Conservation (phyloP, 1,140 invertebrate genomes). For the Drosophila sp. region DNA sequence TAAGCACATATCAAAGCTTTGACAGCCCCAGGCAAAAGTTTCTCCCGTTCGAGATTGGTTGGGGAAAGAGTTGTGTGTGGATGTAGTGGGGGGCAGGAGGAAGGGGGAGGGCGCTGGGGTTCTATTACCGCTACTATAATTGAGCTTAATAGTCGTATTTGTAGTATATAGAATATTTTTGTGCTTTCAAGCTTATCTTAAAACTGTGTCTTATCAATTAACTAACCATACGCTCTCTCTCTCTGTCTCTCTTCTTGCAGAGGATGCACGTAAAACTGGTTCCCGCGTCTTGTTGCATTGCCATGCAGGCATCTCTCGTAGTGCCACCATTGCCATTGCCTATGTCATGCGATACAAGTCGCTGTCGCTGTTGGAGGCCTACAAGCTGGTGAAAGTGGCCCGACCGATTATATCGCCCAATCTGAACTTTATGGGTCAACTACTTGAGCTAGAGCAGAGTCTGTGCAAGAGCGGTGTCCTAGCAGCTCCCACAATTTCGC, state of each 20-base stretch:
- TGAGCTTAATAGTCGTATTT: conserved; percentile 1
- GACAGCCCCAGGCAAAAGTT: conserved; percentile 57
- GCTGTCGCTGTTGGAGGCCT: conserved; percentile 94
- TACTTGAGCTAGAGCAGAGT: conserved; percentile 93
- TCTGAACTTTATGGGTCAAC: conserved; percentile 98
- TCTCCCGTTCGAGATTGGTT: conserved; percentile 1
- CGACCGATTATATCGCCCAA: conserved; percentile 97
- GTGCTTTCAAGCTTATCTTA: conserved; percentile 9
- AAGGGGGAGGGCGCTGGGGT: neutral
- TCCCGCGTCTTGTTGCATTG: conserved; percentile 95
- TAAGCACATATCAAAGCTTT: conserved; percentile 24
- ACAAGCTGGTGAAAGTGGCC: conserved; percentile 92
- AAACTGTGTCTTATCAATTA: conserved; percentile 20
- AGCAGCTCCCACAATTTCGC: conserved; percentile 55
- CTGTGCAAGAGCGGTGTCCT: conserved; percentile 84
- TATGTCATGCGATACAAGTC: conserved; percentile 96
- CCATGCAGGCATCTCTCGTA: conserved; percentile 97
- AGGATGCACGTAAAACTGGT: conserved; percentile 91
- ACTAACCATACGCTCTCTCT: conserved; percentile 33
- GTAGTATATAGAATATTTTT: neutral
- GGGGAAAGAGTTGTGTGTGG: neutral
- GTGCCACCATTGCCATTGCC: conserved; percentile 96
- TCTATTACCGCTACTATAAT: conserved; percentile 6
- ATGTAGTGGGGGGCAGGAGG: no score
- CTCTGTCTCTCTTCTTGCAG: conserved; percentile 86